Conservation (phyloP, 2,797 vertebrate species). For the Phrynocephalus vlangalii region DNA sequence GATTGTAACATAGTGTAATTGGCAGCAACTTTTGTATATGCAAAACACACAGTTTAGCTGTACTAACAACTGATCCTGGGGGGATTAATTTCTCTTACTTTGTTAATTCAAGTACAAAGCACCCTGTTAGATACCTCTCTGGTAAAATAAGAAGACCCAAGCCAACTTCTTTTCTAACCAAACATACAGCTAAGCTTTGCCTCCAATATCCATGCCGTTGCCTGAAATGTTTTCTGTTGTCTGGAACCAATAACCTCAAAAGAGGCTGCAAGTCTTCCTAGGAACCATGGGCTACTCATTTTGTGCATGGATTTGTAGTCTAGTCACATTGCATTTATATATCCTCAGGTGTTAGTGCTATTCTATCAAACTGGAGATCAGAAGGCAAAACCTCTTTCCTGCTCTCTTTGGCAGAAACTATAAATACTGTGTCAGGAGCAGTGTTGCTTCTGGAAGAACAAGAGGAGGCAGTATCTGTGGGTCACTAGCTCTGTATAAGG, state of each 20-base stretch:
- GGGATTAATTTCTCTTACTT: not conserved
- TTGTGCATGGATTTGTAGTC: not conserved
- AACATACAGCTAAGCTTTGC: not conserved
- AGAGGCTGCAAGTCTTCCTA: not conserved
- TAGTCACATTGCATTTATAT: slow-evolving; percentile 2
- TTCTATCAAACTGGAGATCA: not conserved
- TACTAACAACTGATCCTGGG: not conserved
- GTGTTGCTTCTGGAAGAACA: not conserved
- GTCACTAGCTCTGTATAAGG: not conserved
- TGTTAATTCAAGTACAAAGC: accelerated
- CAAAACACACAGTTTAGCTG: not conserved
- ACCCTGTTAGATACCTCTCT: not conserved
- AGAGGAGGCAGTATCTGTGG: not conserved
- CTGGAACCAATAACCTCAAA: not conserved
- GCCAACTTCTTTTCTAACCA: not conserved
- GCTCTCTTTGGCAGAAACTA: not conserved
- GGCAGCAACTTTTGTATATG: not conserved
- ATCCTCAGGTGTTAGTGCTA: not conserved
- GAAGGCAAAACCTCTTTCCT: slow-evolving; percentile 3
- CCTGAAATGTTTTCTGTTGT: not conserved
- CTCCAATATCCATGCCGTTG: not conserved
- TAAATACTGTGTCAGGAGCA: slow-evolving; percentile 6
- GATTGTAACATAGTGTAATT: too few relatives aligned
- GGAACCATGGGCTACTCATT: not conserved
- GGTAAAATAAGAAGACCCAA: not conserved